These are phyloP conservation scores for Calycopis cecrops DNA, from an alignment of 1,140 invertebrate genomes.

Conservation along the genomic window DNA sequence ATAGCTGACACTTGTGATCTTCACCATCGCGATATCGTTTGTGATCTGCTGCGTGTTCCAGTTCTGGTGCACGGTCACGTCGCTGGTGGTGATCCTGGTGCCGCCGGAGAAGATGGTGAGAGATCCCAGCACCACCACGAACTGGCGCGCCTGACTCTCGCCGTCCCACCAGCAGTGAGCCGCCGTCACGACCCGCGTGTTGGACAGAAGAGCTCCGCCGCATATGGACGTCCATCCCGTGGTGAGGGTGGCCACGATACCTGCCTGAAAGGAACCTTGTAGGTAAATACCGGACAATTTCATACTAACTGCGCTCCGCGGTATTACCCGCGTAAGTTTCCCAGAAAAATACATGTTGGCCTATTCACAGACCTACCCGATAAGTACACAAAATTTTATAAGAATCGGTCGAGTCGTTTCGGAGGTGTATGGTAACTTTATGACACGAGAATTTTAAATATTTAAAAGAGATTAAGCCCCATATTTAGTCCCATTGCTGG, in stretches of 20 bases:
- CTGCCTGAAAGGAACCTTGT: constrained; percentile 31
- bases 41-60: constrained; percentile 59
- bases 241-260: constrained; percentile 38
- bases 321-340: too few species aligned
- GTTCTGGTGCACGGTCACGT: constrained; percentile 56
- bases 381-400: too few species aligned
- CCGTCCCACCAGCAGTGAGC: constrained; percentile 75
- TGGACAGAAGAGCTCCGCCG: constrained; percentile 74
- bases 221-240: constrained; percentile 56
- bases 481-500: not conserved
- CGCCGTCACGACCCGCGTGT: constrained; percentile 73
- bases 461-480: not conserved
- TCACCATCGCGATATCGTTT: constrained; percentile 73
- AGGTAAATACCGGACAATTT: not conserved
- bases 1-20: constrained; percentile 46
- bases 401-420: too few species aligned
- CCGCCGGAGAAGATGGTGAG: constrained; percentile 51
- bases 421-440: too few species aligned
- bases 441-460: too few species aligned
- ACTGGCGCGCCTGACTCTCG: constrained; percentile 35
- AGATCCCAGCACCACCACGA: constrained; percentile 54
- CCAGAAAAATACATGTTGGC: too few species aligned
- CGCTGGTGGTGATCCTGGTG: constrained; percentile 40
- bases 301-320: too few species aligned
- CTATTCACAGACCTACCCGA: too few species aligned